Evolutionary conservation across 2,113 vertebrate species (phyloP), one percentile per base, ranked within the genome.

Genomic region (Rhinichthys klamathensis): DNA sequence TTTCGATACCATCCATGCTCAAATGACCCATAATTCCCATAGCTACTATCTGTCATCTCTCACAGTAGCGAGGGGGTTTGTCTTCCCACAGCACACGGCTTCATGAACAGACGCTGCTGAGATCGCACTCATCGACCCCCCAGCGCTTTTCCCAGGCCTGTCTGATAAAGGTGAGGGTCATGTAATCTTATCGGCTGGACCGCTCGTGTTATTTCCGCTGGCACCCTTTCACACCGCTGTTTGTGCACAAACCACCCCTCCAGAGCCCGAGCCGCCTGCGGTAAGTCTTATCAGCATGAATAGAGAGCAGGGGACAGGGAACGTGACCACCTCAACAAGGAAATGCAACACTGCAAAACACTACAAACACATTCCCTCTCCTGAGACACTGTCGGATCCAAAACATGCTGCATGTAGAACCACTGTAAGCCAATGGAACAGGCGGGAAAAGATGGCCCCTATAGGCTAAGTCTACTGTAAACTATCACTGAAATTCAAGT

Each of bases 201-300:
- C 35, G 75, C 63, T 82, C 82, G 84, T 90, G 89, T 92, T 91
- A 90, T 93, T 95, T 94, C 93, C 89, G 90, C 88, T 89, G 90
- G 88, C 90, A 84, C 86, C 65, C 49, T 84, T 84, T 90, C 60
- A 88, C 84, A 82, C 86, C 30, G 35, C 80, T 86, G 84, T 90
- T 89, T 90, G 88, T 89, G 72, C 78, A 72, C 85, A 87, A 87
- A 89, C 81, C 87, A 80, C 79, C 82, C 82, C 85, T 90, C 67
- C 82, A 88, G 38, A 86, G 38, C 35, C 46, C 25, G 41, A 67
- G 67, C 77, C 21, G 27, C 35, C 60, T 61, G 60, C 21, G 15
- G 60, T 65, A 87, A 87, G 90, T 58, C 77, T 90, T 90, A 91
- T 90, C 89, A 61, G 84, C 46, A 85, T 86, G 80, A 90, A 91